Evolutionary conservation across 2,797 vertebrate genomes (phyloP), one percentile per base, ranked within the genome.

Genomic region (Hephaestus fuliginosus): DNA sequence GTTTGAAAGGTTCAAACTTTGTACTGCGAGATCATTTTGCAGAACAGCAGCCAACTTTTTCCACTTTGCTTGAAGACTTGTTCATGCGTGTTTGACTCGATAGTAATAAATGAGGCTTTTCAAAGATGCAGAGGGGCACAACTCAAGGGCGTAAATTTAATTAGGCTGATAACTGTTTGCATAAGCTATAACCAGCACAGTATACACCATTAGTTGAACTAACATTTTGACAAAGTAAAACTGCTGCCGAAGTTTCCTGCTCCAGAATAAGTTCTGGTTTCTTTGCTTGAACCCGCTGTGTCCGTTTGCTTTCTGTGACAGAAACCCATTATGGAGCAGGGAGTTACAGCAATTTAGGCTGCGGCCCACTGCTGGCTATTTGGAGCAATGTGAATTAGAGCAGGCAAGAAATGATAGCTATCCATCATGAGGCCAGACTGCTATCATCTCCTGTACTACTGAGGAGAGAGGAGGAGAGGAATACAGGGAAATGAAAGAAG

Each of bases 301-400:
- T 70, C 74, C 2, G 36, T 53, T 76, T 56, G 56, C 60, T 74
- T 67, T 66, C 67, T 78, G 43, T 76, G 70, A 75, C 76, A 72
- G 48, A 65, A 80, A 60, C 18, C 78, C 46, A 78, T 79, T 61
- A 73, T 2, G 11, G 64, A 75, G 70, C 55, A 53, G 12, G 7
- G 53, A 67, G 52, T 67, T 76, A 30, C 46, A 51, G 79, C 53
- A 77, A 81, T 79, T 71, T 74, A 66, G 78, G 70, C 81, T 77
- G 64, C 8, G 75, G 81, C 80, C 78, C 71, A 79, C 70, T 81
- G 72, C 33, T 17, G 61, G 71, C 81, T 85, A 83, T 83, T 80
- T 85, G 73, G 56, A 78, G 85, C 52, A 20, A 51, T 2, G 52
- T 70, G 81, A 82, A 84, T 79, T 73, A 81, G 85, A 85, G 75